Conservation (phyloP, 2,888 invertebrate species). For the Sinopyrophorus schimmeli region DNA sequence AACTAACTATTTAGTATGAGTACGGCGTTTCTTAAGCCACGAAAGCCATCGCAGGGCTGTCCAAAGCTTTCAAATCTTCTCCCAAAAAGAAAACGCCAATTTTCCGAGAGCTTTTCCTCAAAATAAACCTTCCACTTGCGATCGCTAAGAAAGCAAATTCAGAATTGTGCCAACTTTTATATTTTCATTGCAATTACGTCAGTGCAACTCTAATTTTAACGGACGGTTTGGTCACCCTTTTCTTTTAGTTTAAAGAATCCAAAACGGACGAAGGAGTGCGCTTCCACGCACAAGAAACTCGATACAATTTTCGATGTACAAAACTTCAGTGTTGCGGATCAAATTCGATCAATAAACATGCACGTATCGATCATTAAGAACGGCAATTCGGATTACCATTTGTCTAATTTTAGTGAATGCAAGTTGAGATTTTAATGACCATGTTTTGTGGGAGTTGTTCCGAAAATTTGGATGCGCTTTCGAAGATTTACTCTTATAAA, state of each 20-base stretch:
- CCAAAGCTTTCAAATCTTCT: constrained; percentile 1
- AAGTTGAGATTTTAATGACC: too few relatives aligned
- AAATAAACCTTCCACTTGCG: too few relatives aligned
- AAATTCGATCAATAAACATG: too few relatives aligned
- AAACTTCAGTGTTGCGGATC: too few relatives aligned
- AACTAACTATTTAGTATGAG: constrained; percentile 15
- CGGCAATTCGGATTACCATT: too few relatives aligned
- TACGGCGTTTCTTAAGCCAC: constrained; percentile 5
- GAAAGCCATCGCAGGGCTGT: constrained; percentile 11
- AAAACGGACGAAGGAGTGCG: constrained; percentile 15
- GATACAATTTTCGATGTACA: constrained; percentile 5
- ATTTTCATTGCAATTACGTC: constrained; percentile 9
- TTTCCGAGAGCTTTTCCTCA: too few relatives aligned
- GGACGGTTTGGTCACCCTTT: constrained; percentile 9
- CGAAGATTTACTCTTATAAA: constrained; percentile 46
- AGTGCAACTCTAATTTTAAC: constrained; percentile 14
- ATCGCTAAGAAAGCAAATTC: not conserved
- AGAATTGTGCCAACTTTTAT: not conserved
- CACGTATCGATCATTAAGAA: too few relatives aligned
- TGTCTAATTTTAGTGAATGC: too few relatives aligned
- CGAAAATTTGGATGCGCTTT: constrained; percentile 44
- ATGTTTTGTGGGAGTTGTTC: constrained; percentile 50
- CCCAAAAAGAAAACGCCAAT: not conserved
- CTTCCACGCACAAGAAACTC: constrained; percentile 8
- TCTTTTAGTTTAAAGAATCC: constrained; percentile 11